These are phyloP conservation scores for Sula dactylatra DNA, from an alignment of 2,113 vertebrate genomes.

Conservation along the genomic window DNA sequence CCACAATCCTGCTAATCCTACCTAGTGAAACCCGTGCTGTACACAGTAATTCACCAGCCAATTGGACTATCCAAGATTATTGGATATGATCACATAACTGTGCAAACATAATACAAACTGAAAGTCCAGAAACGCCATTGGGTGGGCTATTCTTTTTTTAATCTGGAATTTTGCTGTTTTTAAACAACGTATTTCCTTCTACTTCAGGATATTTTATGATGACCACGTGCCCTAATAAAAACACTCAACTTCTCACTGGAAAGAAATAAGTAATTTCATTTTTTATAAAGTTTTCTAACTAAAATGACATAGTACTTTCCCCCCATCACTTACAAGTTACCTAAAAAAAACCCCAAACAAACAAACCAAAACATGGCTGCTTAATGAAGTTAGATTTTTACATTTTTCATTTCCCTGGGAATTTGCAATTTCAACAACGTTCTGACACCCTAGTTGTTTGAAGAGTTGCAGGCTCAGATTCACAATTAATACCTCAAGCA, in stretches of 20 bases:
- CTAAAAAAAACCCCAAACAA: too few relatives aligned
- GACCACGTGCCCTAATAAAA: not conserved
- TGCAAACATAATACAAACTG: not conserved
- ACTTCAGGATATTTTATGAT: not conserved
- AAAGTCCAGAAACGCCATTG: rapidly evolving
- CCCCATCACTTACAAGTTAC: not conserved
- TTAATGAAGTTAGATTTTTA: not conserved
- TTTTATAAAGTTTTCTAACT: not conserved
- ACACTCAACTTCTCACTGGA: not conserved
- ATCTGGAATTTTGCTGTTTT: not conserved
- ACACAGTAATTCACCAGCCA: not conserved
- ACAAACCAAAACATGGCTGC: not conserved
- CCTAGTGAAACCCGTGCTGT: not conserved
- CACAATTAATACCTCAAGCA: not conserved
- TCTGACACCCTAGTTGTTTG: not conserved
- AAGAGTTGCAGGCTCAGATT: not conserved
- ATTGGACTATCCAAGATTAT: not conserved
- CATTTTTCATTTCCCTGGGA: not conserved
- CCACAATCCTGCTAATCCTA: not conserved
- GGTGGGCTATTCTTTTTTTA: not conserved
- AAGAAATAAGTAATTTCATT: not conserved
- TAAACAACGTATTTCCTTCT: not conserved
- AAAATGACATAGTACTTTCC: not conserved
- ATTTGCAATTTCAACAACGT: not conserved
- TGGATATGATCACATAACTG: not conserved